A percentile compares a stretch with the other conserved stretches of the same genome.
Conservation (phyloP, 1,140 invertebrate species). For the Drosophila truncata region DNA sequence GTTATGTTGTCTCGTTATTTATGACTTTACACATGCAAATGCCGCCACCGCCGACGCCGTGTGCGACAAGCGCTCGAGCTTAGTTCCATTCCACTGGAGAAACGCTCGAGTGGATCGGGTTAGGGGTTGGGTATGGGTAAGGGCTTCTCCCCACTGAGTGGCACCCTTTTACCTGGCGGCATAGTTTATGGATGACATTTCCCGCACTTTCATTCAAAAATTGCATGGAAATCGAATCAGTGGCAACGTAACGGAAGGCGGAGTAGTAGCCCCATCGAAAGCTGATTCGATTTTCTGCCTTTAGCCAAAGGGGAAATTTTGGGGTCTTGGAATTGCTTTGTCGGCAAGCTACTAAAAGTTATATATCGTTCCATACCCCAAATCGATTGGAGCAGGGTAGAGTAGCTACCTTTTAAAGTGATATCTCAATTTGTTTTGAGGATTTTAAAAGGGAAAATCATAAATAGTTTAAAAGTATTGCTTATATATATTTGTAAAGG, state of each 20-base stretch:
- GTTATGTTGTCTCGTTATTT: constrained; percentile 83
- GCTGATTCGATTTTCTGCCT: constrained; percentile 68
- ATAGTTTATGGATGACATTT: constrained; percentile 79
- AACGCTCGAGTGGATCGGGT: constrained; percentile 22
- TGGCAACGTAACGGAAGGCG: constrained; percentile 29
- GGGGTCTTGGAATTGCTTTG: constrained; percentile 30
- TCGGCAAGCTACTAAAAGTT: constrained; percentile 2
- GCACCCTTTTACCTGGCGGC: constrained; percentile 68
- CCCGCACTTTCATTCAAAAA: constrained; percentile 73
- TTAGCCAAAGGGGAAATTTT: constrained; percentile 22
- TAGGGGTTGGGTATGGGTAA: background rate
- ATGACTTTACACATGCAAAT: constrained; percentile 84
- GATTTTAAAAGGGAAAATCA: background rate
- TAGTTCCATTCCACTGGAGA: constrained; percentile 63
- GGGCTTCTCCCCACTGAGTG: constrained; percentile 1
- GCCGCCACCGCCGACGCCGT: constrained; percentile 55
- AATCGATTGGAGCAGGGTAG: background rate
- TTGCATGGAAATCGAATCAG: constrained; percentile 82
- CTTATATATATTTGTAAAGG: background rate
- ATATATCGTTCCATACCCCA: background rate
- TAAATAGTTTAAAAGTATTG: background rate
- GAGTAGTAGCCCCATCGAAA: constrained; percentile 24
- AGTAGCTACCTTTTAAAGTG: background rate
- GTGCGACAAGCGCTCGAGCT: constrained; percentile 77
- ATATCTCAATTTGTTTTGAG: background rate